Evolutionary conservation across 2,113 vertebrate genomes (phyloP).

Genomic region (Leptobrachium leishanense): DNA sequence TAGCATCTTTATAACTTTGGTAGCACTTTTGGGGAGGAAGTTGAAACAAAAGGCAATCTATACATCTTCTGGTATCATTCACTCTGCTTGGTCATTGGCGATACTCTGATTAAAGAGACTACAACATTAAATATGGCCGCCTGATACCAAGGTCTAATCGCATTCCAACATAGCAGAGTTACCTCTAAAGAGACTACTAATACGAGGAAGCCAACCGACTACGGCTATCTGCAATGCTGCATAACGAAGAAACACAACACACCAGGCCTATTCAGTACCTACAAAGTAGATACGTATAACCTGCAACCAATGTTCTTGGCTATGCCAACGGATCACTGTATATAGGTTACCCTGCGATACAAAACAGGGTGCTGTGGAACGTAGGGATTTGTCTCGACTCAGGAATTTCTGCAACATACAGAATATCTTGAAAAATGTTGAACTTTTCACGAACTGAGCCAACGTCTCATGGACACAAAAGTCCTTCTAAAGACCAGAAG

Average conservation of each 20-base stretch:
- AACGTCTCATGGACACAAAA: too few species aligned
- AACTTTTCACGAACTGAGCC: background rate
- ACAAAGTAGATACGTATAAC: slow-evolving; percentile 23
- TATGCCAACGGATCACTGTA: slow-evolving; percentile 8
- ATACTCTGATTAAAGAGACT: background rate
- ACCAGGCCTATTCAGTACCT: slow-evolving; percentile 23
- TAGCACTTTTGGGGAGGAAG: background rate
- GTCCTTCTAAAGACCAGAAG: too few species aligned
- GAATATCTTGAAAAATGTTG: slow-evolving; percentile 1
- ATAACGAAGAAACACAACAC: background rate
- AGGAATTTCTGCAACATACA: slow-evolving; percentile 25
- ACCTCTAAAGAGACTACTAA: too few species aligned
- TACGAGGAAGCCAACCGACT: too few species aligned
- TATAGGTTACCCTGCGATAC: background rate
- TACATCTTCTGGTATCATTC: background rate
- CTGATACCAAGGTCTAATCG: background rate
- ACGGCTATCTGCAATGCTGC: too few species aligned
- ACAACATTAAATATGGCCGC: background rate
- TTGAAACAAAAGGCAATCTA: too few species aligned
- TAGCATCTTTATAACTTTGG: background rate
- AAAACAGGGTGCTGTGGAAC: background rate
- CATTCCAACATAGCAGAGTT: background rate
- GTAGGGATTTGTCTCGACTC: slow-evolving; percentile 20
- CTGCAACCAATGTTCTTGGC: slow-evolving; percentile 15
- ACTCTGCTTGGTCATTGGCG: background rate